Conservation (phyloP, 2,888 invertebrate species). For the Formica aserva region DNA sequence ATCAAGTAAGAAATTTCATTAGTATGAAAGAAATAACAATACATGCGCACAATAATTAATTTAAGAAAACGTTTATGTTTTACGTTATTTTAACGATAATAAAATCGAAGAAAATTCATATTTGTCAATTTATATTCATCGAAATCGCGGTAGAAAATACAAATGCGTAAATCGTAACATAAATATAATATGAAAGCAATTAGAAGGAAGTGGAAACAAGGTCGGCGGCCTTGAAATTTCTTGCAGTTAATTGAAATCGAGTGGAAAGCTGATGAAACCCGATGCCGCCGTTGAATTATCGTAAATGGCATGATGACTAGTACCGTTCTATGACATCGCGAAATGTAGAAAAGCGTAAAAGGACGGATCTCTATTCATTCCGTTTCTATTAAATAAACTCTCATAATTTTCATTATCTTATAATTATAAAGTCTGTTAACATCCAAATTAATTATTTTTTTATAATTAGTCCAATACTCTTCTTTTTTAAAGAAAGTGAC, state of each 20-base stretch:
- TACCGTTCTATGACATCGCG: slow-evolving; percentile 6
- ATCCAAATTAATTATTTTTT: background rate
- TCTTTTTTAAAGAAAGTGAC: slow-evolving; percentile 14
- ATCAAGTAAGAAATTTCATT: background rate
- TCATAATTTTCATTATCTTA: background rate
- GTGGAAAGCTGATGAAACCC: slow-evolving; percentile 49
- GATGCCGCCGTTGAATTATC: slow-evolving; percentile 33
- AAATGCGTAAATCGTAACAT: slow-evolving; percentile 13
- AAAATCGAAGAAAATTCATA: background rate
- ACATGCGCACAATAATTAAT: background rate
- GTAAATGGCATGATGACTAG: slow-evolving; percentile 43
- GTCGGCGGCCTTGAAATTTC: slow-evolving; percentile 49
- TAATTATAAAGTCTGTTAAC: background rate
- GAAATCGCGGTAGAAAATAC: slow-evolving; percentile 2
- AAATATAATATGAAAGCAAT: slow-evolving; percentile 5
- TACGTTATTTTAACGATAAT: background rate
- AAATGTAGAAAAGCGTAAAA: slow-evolving; percentile 19
- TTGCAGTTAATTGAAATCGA: slow-evolving; percentile 53
- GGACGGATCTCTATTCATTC: background rate
- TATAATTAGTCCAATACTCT: background rate
- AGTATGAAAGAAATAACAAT: background rate
- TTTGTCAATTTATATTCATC: background rate
- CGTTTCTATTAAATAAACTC: background rate
- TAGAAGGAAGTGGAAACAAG: slow-evolving; percentile 42
- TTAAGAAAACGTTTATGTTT: background rate